phyloP scores from a whole-genome alignment of 2,113 vertebrate species.

The Silurus asotus region DNA sequence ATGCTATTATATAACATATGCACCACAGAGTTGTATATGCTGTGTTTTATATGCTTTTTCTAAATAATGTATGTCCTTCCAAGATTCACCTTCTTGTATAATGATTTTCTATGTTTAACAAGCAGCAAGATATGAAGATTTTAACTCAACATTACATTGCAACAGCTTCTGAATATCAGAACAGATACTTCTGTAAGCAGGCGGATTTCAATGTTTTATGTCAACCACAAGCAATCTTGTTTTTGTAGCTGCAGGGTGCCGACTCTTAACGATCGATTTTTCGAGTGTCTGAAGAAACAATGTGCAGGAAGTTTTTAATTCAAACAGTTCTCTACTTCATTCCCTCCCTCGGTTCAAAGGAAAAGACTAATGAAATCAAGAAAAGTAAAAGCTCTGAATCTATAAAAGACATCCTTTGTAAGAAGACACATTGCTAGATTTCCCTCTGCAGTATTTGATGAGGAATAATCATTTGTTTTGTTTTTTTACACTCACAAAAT shows the following conservation, averaged over 20 bases:
- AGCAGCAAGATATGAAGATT: not conserved
- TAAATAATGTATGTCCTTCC: not conserved
- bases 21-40: not conserved
- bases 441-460: not conserved
- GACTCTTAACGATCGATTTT: constrained; percentile 15
- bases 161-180: not conserved
- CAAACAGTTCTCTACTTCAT: constrained; percentile 7
- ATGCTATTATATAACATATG: not conserved
- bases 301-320: constrained; percentile 18
- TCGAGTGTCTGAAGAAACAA: constrained; percentile 5
- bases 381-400: not conserved
- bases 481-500: not conserved
- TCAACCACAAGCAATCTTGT: not conserved
- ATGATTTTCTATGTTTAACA: constrained; percentile 1
- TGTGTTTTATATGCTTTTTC: not conserved
- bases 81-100: not conserved
- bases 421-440: not conserved
- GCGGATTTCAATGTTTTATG: constrained; percentile 1
- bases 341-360: not conserved
- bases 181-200: not conserved
- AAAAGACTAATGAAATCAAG: not conserved
- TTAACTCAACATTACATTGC: not conserved
- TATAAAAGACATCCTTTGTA: constrained; percentile 15
- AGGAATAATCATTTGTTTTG: not conserved
- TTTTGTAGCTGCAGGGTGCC: constrained; percentile 9